Evolutionary conservation across 1,140 invertebrate species (phyloP).

Genomic region (Pogonognathellus flavescens): DNA sequence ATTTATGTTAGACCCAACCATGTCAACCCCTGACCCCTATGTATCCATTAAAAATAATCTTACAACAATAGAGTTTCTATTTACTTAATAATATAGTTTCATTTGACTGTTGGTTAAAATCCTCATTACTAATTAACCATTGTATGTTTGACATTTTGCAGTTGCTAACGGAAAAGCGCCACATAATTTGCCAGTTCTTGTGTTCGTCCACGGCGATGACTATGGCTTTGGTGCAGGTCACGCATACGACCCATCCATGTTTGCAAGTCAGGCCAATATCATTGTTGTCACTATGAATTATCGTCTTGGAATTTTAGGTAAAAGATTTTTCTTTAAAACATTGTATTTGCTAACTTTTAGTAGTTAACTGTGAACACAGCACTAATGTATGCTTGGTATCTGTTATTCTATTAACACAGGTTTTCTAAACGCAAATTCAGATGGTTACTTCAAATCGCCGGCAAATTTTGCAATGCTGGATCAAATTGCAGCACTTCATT

Average conservation of each 20-base stretch:
- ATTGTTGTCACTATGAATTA: slow-evolving; percentile 98
- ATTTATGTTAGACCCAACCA: too few species aligned
- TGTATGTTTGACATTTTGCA: slow-evolving; percentile 52
- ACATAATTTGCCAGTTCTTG: slow-evolving; percentile 79
- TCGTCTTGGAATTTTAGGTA: slow-evolving; percentile 93
- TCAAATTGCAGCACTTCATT: slow-evolving; percentile 77
- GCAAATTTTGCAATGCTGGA: slow-evolving; percentile 88
- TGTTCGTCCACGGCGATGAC: slow-evolving; percentile 95
- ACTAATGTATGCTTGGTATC: background rate
- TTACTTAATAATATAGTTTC: too few species aligned
- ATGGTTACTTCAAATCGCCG: slow-evolving; percentile 83
- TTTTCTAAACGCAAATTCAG: slow-evolving; percentile 89
- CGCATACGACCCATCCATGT: slow-evolving; percentile 92
- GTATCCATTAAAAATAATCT: too few species aligned
- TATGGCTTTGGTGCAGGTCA: slow-evolving; percentile 93
- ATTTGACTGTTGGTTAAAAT: background rate
- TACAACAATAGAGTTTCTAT: too few species aligned
- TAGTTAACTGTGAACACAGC: too few species aligned
- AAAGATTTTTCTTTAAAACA: slow-evolving; percentile 68
- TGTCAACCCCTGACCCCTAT: too few species aligned
- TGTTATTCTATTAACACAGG: slow-evolving; percentile 73
- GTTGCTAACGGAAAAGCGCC: slow-evolving; percentile 61
- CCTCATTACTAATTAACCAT: background rate
- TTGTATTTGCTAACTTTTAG: background rate
- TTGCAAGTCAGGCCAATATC: slow-evolving; percentile 90